A percentile compares a stretch with the other conserved stretches of the same genome.
These are phyloP conservation scores for Pseudolaguvia tuberculata DNA, from an alignment of 2,113 vertebrate species.

Conservation along the genomic window DNA sequence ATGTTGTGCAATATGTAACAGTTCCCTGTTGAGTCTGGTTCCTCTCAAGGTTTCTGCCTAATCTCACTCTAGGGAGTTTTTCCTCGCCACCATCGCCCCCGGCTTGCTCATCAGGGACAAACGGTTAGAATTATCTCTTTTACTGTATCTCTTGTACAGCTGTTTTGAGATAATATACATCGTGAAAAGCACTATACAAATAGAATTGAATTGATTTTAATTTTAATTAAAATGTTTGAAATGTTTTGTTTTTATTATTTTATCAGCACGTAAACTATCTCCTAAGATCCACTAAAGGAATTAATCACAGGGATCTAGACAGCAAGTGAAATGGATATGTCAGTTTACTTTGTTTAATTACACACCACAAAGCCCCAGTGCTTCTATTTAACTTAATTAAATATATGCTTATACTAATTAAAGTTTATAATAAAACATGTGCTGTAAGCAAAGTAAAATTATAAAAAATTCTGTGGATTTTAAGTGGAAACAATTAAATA, in stretches of 20 bases:
- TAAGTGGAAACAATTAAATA: constrained; percentile 25
- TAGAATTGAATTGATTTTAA: no score
- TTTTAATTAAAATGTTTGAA: no score
- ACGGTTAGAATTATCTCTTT: no score
- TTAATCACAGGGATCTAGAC: constrained; percentile 34
- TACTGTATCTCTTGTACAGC: no score
- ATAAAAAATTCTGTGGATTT: constrained; percentile 36
- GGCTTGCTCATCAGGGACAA: no score
- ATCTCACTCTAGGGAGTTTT: no score
- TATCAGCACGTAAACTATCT: constrained; percentile 16
- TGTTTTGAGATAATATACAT: no score
- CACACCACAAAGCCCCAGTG: constrained; percentile 23
- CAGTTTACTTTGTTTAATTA: constrained; percentile 45
- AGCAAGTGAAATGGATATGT: constrained; percentile 44
- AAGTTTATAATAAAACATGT: constrained; percentile 38
- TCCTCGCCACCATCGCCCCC: no score
- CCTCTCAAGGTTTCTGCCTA: no score
- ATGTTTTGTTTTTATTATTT: constrained; percentile 7
- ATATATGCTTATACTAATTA: constrained; percentile 51
- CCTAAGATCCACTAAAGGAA: constrained; percentile 33
- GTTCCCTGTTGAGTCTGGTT: no score
- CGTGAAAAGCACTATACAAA: no score
- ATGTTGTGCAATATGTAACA: no score
- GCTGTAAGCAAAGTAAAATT: constrained; percentile 42
- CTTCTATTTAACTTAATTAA: constrained; percentile 51